Evolutionary conservation across 2,888 invertebrate species (phyloP).

Genomic region (Halictus quadricinctus): DNA sequence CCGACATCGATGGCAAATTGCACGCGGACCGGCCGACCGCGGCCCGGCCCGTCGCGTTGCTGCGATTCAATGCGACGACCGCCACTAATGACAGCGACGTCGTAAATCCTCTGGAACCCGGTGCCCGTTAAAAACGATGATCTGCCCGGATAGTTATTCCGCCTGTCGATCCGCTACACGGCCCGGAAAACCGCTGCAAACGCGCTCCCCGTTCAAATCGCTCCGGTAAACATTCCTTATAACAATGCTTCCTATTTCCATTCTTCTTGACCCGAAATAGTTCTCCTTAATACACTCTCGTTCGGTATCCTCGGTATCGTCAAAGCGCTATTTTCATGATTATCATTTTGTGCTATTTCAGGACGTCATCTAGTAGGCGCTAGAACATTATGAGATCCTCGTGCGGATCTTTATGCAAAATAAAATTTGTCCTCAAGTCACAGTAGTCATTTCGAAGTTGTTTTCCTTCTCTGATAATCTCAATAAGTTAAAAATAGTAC

Average conservation of each 20-base stretch:
- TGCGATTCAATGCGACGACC: slow-evolving; percentile 28
- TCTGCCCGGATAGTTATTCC: slow-evolving; percentile 14
- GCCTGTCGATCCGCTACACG: neutral
- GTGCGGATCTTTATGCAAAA: too few relatives aligned
- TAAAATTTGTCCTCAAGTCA: too few relatives aligned
- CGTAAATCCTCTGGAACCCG: slow-evolving; percentile 52
- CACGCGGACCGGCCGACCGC: slow-evolving; percentile 39
- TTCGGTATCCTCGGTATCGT: too few relatives aligned
- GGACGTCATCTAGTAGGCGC: too few relatives aligned
- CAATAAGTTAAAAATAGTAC: too few relatives aligned
- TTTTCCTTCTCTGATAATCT: too few relatives aligned
- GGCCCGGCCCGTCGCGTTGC: slow-evolving; percentile 21
- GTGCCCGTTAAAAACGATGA: slow-evolving; percentile 37
- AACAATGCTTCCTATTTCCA: neutral
- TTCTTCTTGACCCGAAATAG: too few relatives aligned
- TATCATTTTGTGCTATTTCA: neutral
- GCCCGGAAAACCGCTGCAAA: neutral
- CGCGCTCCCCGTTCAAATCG: neutral
- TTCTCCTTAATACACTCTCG: neutral
- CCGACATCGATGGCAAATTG: slow-evolving; percentile 66
- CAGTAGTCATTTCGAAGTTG: too few relatives aligned
- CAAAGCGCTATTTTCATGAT: neutral
- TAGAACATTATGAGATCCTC: too few relatives aligned
- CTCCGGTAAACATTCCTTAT: neutral
- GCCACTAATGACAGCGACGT: slow-evolving; percentile 53